Base-by-base conservation (phyloP, 2,797 vertebrate genomes). In the Poeciliopsis turneri region DNA sequence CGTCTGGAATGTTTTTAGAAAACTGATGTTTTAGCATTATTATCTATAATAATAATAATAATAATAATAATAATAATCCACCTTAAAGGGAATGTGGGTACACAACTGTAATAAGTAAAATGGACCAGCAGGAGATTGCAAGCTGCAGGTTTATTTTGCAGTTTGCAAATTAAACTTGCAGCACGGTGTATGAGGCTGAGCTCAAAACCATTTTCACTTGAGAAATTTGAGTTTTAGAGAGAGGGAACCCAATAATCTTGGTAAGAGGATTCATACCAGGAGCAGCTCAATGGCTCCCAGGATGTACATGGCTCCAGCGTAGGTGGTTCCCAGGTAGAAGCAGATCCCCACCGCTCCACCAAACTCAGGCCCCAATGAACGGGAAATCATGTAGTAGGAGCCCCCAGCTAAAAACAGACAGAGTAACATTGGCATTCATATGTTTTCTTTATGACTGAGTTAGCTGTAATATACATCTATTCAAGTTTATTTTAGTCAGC, bases 371-470 rank as follows among this genome's bases (percentile, higher is more conserved):
- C 98, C 98, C 92, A 99, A 92, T 0, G 98, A 99, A 78, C 98
- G 98, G 5, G 98, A 99, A 86, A 99, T 99, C 98, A 99, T 99
- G 95, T 99, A 99, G 95, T 99, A 99, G 81, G 98, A 97, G 57
- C 98, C 98, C 13, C 98, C 98, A 72, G 98, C 98, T 99, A 23
- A 43, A 81, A 3, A 6, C 20, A 88, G 9, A 78, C 70, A 39
- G 7, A 68, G 77, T 12, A 82, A 64, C 41, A 77, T 41, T 69
- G 9, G 23, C 16, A 10, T 70, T 25, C 28, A n/a, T 18, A 53
- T 28, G 13, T 43, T 39, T 69, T 69, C 13, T 30, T 28, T n/a
- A 16, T 23, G 13, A n/a, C 30, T 18, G 10, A 55, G 47, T 72
- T 49, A 16, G 16, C 33, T n/a, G 25, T 46, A 30, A 45, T 7